These are phyloP conservation scores for Heliconius hortense DNA, from an alignment of 2,888 invertebrate species.

Conservation along the genomic window DNA sequence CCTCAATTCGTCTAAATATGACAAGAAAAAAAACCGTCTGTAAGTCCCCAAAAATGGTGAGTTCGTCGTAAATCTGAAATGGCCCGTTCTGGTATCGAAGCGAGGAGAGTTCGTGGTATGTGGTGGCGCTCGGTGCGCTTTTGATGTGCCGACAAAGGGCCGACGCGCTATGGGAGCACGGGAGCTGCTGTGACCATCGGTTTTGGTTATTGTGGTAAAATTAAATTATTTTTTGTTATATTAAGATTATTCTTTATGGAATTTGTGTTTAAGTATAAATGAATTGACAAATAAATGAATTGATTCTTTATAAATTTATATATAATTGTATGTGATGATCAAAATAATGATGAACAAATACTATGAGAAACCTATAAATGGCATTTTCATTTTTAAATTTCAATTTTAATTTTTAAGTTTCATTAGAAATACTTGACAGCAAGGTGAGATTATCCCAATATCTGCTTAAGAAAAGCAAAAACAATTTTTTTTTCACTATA, in stretches of 20 bases:
- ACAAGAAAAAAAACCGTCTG: slow-evolving; percentile 22
- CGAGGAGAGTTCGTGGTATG: slow-evolving; percentile 51
- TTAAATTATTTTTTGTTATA: not conserved
- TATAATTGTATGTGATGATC: no score
- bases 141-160: slow-evolving; percentile 77
- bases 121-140: slow-evolving; percentile 46
- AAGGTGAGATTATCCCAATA: not conserved
- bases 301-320: not conserved
- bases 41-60: slow-evolving; percentile 35
- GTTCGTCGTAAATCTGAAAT: slow-evolving; percentile 45
- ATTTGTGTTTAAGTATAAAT: not conserved
- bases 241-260: not conserved
- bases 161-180: slow-evolving; percentile 41
- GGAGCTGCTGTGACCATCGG: not conserved
- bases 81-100: slow-evolving; percentile 48
- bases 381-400: not conserved
- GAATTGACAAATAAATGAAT: not conserved
- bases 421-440: not conserved
- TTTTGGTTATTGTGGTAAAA: not conserved
- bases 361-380: no score
- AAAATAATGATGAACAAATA: no score
- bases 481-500: no score
- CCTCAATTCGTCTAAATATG: slow-evolving; percentile 2
- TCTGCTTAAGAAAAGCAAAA: no score
- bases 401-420: not conserved